Percentiles rank a stretch among this genome's conserved stretches.
These are phyloP conservation scores for Metopolophium dirhodum DNA, from an alignment of 1,140 invertebrate species.

Conservation along the genomic window DNA sequence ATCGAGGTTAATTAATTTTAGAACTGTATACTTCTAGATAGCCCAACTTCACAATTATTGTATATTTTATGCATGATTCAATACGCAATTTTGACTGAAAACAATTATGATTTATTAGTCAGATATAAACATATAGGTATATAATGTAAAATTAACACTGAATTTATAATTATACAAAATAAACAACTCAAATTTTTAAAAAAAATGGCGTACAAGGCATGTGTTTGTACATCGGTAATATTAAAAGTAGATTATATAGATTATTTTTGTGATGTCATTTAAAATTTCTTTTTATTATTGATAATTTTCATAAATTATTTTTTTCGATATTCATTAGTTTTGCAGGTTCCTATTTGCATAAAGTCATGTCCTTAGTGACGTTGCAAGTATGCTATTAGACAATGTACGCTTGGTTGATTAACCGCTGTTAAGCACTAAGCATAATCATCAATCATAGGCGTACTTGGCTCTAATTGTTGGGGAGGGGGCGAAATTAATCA, in stretches of 20 bases:
- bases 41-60: not conserved
- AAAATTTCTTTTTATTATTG: not conserved
- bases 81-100: not conserved
- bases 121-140: not conserved
- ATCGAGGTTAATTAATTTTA: not conserved
- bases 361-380: not conserved
- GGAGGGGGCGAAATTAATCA: too few species aligned
- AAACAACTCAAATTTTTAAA: not conserved
- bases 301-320: not conserved
- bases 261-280: not conserved
- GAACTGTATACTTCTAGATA: not conserved
- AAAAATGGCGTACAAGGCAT: not conserved
- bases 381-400: not conserved
- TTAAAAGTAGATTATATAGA: not conserved
- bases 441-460: not conserved
- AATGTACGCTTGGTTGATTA: not conserved
- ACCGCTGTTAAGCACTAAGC: not conserved
- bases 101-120: slow-evolving; percentile 12
- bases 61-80: not conserved
- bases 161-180: slow-evolving; percentile 6
- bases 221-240: not conserved
- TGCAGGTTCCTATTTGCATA: not conserved
- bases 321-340: not conserved
- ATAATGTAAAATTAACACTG: not conserved
- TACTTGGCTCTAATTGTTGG: too few species aligned